Evolutionary conservation across 2,113 vertebrate species (phyloP).

Genomic region (Salminus brasiliensis): DNA sequence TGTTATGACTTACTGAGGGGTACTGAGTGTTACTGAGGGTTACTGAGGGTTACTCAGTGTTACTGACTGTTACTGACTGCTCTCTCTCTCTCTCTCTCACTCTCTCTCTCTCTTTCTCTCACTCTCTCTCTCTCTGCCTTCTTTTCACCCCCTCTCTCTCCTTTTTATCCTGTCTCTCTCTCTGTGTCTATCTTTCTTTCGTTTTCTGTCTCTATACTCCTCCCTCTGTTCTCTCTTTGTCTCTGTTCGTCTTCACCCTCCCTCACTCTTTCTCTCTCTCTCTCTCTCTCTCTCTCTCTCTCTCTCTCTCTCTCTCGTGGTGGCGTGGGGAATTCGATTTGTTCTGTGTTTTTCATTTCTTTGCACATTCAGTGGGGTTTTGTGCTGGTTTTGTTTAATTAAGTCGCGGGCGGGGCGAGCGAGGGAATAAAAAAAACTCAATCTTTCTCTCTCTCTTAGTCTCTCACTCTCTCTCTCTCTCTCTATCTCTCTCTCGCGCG

Average conservation of each 20-base stretch:
- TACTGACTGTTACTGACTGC: too few relatives aligned
- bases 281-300: not conserved
- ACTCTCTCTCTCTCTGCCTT: not conserved
- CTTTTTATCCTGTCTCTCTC: not conserved
- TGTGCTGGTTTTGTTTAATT: slow-evolving; percentile 29
- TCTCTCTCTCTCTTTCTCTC: not conserved
- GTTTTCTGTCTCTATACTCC: not conserved
- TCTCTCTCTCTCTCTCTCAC: not conserved
- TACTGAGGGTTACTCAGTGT: too few relatives aligned
- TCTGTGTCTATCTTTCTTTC: not conserved
- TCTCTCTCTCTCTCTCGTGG: too few relatives aligned
- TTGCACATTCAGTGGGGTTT: slow-evolving; percentile 19
- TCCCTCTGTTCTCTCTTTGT: not conserved
- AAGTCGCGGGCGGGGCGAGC: not conserved
- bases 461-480: not conserved
- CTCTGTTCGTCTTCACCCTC: not conserved
- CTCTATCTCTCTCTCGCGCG: not conserved
- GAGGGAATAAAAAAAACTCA: not conserved
- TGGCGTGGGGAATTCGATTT: slow-evolving; percentile 3
- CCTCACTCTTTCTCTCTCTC: not conserved
- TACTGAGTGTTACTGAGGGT: too few relatives aligned
- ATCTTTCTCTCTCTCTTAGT: not conserved
- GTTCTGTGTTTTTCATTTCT: slow-evolving; percentile 16
- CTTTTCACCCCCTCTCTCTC: not conserved
- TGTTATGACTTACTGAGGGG: too few relatives aligned